Percentiles rank a stretch among this genome's conserved stretches.
phyloP scores from a whole-genome alignment of 1,140 invertebrate genomes.

The Stegodyphus mimosarum region DNA sequence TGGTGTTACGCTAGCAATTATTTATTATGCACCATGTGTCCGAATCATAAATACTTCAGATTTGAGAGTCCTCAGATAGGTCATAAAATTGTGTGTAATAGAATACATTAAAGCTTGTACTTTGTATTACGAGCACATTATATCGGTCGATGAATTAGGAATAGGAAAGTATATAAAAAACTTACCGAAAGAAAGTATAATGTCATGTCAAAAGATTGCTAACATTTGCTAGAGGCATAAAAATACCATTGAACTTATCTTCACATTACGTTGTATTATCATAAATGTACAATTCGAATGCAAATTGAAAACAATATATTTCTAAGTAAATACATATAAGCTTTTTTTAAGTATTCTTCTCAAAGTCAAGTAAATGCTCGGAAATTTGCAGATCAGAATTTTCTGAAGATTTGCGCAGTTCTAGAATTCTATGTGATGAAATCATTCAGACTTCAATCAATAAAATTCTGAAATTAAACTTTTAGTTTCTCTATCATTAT shows the following conservation, averaged over 20 bases:
- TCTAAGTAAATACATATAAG: background rate
- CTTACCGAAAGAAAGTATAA: background rate
- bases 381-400: too few relatives aligned
- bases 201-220: background rate
- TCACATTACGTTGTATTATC: background rate
- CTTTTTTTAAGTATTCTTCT: background rate
- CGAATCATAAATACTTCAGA: background rate
- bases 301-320: background rate
- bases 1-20: background rate
- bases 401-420: too few relatives aligned
- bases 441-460: too few relatives aligned
- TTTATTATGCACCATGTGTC: background rate
- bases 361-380: too few relatives aligned
- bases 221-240: too few relatives aligned
- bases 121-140: background rate
- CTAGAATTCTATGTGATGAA: too few relatives aligned
- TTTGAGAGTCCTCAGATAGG: background rate
- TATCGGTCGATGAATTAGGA: background rate
- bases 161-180: background rate
- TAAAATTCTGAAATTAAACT: too few relatives aligned
- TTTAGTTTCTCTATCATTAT: too few relatives aligned
- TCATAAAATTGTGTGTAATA: background rate
- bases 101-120: background rate
- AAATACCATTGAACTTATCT: too few relatives aligned
- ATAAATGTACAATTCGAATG: background rate